Conservation (phyloP, 2,113 vertebrate species). For the Octodon degus region DNA sequence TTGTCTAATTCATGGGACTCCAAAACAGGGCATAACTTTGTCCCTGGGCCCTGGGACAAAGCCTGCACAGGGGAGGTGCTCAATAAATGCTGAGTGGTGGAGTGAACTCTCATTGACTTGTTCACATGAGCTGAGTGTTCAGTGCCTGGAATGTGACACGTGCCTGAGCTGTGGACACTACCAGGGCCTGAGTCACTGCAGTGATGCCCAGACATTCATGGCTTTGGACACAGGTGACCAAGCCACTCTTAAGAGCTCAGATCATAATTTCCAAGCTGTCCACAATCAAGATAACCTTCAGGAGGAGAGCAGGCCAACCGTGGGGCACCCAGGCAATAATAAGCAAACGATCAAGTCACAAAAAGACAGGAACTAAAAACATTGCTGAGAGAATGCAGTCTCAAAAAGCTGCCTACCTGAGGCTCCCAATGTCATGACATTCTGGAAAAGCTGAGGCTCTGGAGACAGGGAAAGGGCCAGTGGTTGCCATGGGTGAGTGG, state of each 20-base stretch:
- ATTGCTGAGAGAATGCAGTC: background rate
- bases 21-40: background rate
- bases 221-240: rapidly evolving
- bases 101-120: too few relatives aligned
- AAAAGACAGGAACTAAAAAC: background rate
- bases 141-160: rapidly evolving
- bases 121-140: rapidly evolving
- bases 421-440: rapidly evolving
- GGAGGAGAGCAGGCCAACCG: background rate
- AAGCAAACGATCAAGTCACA: background rate
- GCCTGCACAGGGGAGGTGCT: rapidly evolving
- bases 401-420: rapidly evolving
- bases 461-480: background rate
- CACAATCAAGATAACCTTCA: background rate
- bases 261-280: background rate
- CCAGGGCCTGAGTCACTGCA: background rate
- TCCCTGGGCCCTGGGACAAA: background rate
- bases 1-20: background rate
- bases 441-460: background rate
- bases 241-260: rapidly evolving
- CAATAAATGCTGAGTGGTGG: rapidly evolving
- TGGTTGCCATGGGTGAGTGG: background rate
- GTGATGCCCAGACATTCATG: rapidly evolving
- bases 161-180: rapidly evolving
- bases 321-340: background rate